A percentile compares a stretch with the other conserved stretches of the same genome.
phyloP scores from a whole-genome alignment of 2,113 vertebrate species.

The Thermophis baileyi region DNA sequence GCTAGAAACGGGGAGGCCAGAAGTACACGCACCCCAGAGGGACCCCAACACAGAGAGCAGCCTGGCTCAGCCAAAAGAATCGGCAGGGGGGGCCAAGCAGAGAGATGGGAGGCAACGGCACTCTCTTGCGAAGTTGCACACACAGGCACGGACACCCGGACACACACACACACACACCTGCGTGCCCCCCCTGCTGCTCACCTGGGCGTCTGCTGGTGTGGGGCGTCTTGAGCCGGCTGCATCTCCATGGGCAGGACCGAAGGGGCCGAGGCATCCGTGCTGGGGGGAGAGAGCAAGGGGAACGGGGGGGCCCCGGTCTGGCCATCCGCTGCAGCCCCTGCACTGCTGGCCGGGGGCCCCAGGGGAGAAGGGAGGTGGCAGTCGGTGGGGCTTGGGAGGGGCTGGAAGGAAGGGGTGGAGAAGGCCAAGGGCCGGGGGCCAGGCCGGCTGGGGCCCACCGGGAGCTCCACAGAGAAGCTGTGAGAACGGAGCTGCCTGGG shows the following conservation, averaged over 20 bases:
- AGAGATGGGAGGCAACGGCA: background rate
- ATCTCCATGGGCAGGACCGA: slow-evolving; percentile 90
- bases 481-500: background rate
- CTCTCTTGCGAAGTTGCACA: background rate
- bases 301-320: slow-evolving; percentile 44
- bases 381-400: slow-evolving; percentile 57
- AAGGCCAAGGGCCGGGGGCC: slow-evolving; percentile 67
- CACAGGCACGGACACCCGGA: too few species aligned
- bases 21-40: background rate
- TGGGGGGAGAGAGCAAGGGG: background rate
- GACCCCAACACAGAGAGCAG: background rate
- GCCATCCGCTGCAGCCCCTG: slow-evolving; percentile 49
- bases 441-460: slow-evolving; percentile 55
- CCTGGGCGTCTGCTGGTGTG: slow-evolving; percentile 79
- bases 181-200: slow-evolving; percentile 71
- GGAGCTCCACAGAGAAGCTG: slow-evolving; percentile 27
- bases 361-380: slow-evolving; percentile 62
- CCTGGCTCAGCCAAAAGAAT: background rate
- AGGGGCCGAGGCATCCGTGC: slow-evolving; percentile 70
- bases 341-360: slow-evolving; percentile 41
- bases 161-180: background rate
- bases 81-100: background rate
- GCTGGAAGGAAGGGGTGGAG: slow-evolving; percentile 66
- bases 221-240: slow-evolving; percentile 76
- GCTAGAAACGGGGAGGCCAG: background rate